These are phyloP conservation scores for Temnothorax curvispinosus DNA, from an alignment of 1,140 invertebrate species.

Conservation along the genomic window DNA sequence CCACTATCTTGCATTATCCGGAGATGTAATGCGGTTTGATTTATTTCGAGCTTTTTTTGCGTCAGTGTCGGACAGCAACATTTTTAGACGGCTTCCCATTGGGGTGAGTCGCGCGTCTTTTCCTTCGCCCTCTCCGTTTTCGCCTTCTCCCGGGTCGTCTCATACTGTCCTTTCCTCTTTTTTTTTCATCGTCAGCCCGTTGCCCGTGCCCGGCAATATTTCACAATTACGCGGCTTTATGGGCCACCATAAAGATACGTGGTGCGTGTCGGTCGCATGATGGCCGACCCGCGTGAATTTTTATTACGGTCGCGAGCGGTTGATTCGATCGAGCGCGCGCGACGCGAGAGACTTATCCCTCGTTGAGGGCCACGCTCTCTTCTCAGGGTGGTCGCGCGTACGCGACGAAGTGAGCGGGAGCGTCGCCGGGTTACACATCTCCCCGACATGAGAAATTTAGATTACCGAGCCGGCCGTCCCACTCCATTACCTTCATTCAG, in stretches of 20 bases:
- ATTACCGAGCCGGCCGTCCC: conserved; percentile 69
- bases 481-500: conserved; percentile 74
- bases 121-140: neutral
- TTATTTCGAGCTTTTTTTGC: conserved; percentile 76
- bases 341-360: conserved; percentile 68
- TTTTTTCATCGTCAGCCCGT: conserved; percentile 75
- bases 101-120: neutral
- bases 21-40: conserved; percentile 75
- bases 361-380: conserved; percentile 31
- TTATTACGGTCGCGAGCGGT: conserved; percentile 71
- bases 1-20: conserved; percentile 56
- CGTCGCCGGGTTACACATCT: conserved; percentile 35
- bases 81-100: conserved; percentile 68
- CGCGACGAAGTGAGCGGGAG: neutral
- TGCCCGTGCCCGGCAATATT: conserved; percentile 78
- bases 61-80: conserved; percentile 72
- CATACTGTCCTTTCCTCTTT: conserved; percentile 9
- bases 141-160: neutral
- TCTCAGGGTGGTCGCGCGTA: conserved; percentile 1
- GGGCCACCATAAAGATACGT: conserved; percentile 81
- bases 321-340: conserved; percentile 46
- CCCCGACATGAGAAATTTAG: conserved; percentile 75
- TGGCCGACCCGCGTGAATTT: conserved; percentile 79
- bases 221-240: conserved; percentile 83
- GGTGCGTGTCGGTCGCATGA: conserved; percentile 79